These are phyloP conservation scores for Tetranychus piercei DNA, from an alignment of 2,888 invertebrate genomes.

Conservation along the genomic window DNA sequence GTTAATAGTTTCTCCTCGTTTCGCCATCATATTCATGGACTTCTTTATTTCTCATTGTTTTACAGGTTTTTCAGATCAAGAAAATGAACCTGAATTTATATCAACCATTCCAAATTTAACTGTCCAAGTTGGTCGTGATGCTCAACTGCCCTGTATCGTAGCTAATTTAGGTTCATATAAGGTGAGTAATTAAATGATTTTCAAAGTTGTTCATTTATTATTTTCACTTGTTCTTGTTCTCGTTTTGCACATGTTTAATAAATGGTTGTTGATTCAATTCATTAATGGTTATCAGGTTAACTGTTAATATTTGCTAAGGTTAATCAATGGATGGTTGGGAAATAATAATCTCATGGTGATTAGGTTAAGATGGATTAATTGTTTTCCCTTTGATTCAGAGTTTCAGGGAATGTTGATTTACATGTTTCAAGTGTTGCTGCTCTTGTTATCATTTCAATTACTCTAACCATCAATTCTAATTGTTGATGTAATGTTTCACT, in stretches of 20 bases:
- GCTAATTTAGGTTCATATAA: slow-evolving; percentile 68
- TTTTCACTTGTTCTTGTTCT: background rate
- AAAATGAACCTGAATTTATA: slow-evolving; percentile 49
- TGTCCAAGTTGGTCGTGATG: slow-evolving; percentile 67
- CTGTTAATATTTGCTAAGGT: too few relatives aligned
- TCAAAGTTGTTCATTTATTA: background rate
- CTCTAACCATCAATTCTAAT: too few relatives aligned
- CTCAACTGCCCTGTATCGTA: slow-evolving; percentile 66
- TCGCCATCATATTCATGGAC: background rate
- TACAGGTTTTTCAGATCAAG: background rate
- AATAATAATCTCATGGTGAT: too few relatives aligned
- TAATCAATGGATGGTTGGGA: too few relatives aligned
- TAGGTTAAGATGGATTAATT: too few relatives aligned
- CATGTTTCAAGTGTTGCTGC: too few relatives aligned
- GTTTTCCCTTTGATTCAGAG: too few relatives aligned
- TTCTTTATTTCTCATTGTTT: background rate
- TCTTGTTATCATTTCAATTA: too few relatives aligned
- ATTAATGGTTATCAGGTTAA: too few relatives aligned
- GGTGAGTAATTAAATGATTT: slow-evolving; percentile 39
- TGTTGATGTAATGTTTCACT: too few relatives aligned
- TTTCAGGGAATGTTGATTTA: too few relatives aligned
- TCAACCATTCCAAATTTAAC: slow-evolving; percentile 77
- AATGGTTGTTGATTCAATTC: background rate
- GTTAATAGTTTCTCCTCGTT: background rate
- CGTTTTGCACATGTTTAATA: background rate